Conservation (phyloP, 2,797 vertebrate species). For the Etheostoma nigrum region DNA sequence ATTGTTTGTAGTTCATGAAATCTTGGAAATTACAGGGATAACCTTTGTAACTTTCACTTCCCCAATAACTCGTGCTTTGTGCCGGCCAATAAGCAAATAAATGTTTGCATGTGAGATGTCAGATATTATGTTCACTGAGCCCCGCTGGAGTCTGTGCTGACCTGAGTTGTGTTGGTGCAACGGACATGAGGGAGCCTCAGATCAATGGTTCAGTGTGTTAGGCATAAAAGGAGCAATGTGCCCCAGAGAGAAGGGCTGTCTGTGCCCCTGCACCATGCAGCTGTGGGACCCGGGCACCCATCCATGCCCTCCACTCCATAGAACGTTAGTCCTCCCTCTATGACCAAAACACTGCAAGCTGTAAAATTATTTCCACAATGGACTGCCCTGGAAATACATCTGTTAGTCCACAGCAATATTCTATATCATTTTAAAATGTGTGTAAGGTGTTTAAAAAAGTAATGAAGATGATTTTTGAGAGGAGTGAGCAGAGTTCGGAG, state of each 20-base stretch:
- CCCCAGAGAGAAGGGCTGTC: slow-evolving; percentile 79
- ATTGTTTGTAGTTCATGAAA: not conserved
- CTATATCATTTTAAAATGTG: not conserved
- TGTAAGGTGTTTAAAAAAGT: not conserved
- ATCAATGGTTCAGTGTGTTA: slow-evolving; percentile 84
- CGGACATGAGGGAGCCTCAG: slow-evolving; percentile 48
- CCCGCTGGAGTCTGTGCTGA: slow-evolving; percentile 42
- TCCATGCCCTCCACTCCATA: slow-evolving; percentile 71
- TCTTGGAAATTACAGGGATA: not conserved
- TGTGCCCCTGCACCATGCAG: slow-evolving; percentile 76
- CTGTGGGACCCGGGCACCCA: slow-evolving; percentile 74
- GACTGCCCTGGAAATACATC: slow-evolving; percentile 16
- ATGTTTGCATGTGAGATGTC: slow-evolving; percentile 40
- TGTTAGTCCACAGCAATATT: slow-evolving; percentile 1
- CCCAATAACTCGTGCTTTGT: not conserved
- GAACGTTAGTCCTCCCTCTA: slow-evolving; percentile 49
- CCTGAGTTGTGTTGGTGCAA: slow-evolving; percentile 55
- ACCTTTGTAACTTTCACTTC: slow-evolving; percentile 11
- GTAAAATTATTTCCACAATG: slow-evolving; percentile 45
- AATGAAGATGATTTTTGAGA: not conserved
- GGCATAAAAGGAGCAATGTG: slow-evolving; percentile 83
- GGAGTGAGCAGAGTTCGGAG: not conserved
- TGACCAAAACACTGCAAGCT: slow-evolving; percentile 50
- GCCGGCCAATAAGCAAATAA: slow-evolving; percentile 15
- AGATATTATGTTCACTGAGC: slow-evolving; percentile 42